Conservation (phyloP, 2,113 vertebrate species). For the Halichoerus grypus region DNA sequence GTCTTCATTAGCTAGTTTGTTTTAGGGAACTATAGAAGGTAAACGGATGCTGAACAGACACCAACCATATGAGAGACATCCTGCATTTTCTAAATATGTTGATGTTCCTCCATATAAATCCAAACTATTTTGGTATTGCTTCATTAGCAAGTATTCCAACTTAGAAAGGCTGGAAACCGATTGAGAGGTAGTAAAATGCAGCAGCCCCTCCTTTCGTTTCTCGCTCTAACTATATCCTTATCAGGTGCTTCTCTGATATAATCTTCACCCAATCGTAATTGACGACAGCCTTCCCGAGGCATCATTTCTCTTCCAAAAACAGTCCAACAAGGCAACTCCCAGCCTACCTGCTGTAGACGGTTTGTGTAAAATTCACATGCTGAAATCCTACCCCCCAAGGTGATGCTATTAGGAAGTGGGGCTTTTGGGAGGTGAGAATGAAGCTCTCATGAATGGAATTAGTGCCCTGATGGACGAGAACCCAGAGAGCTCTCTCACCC, state of each 20-base stretch:
- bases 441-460: background rate
- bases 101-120: background rate
- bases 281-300: background rate
- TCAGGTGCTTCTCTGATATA: background rate
- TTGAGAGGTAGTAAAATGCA: background rate
- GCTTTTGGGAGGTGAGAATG: background rate
- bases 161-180: background rate
- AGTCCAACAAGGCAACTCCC: background rate
- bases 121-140: background rate
- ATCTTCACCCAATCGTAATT: slow-evolving; percentile 6
- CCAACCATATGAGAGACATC: background rate
- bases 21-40: background rate
- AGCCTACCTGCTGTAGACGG: background rate
- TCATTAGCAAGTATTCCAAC: background rate
- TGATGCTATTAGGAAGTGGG: background rate
- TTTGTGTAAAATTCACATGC: background rate
- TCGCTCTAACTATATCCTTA: background rate
- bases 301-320: background rate
- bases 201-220: background rate
- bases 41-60: background rate
- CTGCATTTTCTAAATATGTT: background rate
- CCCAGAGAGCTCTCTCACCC: background rate
- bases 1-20: background rate
- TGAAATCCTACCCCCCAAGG: background rate
- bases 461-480: background rate